These are phyloP conservation scores for Apodemus speciosus DNA, from an alignment of 2,113 vertebrate genomes.

Conservation along the genomic window DNA sequence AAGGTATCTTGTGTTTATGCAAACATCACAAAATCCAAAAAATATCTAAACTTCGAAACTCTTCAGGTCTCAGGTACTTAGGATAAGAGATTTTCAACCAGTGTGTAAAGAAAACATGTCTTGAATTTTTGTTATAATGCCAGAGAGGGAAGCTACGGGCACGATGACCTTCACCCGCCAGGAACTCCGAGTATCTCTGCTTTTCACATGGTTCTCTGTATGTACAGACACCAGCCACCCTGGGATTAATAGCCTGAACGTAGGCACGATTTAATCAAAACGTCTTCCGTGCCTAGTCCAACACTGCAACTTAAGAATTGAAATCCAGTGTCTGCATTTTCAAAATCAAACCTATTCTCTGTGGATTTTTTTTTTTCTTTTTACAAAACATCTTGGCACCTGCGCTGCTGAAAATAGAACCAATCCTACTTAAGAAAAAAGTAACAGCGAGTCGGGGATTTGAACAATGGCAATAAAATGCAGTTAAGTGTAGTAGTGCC, in stretches of 20 bases:
- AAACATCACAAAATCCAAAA: background rate
- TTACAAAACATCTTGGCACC: conserved; percentile 78
- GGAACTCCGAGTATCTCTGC: conserved; percentile 40
- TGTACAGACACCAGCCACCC: conserved; percentile 53
- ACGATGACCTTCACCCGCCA: conserved; percentile 2
- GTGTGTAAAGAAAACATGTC: conserved; percentile 14
- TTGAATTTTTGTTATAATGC: conserved; percentile 32
- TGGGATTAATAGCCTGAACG: conserved; percentile 70
- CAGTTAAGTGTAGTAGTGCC: conserved; percentile 69
- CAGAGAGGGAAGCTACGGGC: background rate
- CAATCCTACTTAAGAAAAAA: conserved; percentile 75
- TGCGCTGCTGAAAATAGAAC: conserved; percentile 75
- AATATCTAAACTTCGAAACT: background rate
- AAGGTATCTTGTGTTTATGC: background rate
- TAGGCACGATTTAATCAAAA: conserved; percentile 76
- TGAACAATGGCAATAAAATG: conserved; percentile 74
- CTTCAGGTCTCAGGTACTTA: background rate
- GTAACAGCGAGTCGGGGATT: conserved; percentile 77
- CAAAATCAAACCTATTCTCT: conserved; percentile 75
- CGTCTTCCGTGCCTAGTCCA: conserved; percentile 65
- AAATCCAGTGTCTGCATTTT: conserved; percentile 73
- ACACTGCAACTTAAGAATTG: conserved; percentile 74
- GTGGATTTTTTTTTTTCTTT: conserved; percentile 65
- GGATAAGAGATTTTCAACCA: background rate
- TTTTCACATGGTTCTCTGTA: conserved; percentile 55